Conservation (phyloP, 2,113 vertebrate genomes). For the Chamaetylas fuelleborni region DNA sequence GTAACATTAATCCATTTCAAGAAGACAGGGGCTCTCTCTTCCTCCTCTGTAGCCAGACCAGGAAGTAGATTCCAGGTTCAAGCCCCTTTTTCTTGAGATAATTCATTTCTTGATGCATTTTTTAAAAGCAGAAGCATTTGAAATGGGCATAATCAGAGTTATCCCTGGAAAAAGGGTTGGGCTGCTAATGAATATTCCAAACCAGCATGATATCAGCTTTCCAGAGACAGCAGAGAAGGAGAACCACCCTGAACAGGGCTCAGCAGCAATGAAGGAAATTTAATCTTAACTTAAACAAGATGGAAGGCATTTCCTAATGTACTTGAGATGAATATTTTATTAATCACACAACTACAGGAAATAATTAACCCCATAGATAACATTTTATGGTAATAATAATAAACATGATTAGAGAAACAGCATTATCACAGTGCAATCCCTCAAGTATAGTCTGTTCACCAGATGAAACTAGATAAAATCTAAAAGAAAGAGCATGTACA, state of each 20-base stretch:
- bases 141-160: background rate
- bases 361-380: conserved; percentile 25
- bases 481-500: background rate
- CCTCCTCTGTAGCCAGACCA: background rate
- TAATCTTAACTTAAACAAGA: background rate
- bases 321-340: background rate
- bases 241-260: background rate
- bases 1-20: background rate
- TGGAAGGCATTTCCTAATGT: background rate
- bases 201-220: conserved; percentile 20
- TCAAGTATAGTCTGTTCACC: background rate
- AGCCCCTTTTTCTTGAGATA: background rate
- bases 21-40: background rate
- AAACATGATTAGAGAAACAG: background rate
- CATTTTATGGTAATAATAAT: background rate
- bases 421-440: background rate
- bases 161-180: background rate
- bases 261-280: background rate
- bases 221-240: conserved; percentile 1
- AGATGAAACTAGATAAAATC: background rate
- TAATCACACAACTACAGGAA: background rate
- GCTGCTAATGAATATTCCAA: background rate
- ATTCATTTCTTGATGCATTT: background rate
- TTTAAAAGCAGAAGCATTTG: background rate
- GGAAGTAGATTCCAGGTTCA: background rate